These are phyloP conservation scores for Drosophila merina DNA, from an alignment of 2,888 invertebrate species.

Conservation along the genomic window DNA sequence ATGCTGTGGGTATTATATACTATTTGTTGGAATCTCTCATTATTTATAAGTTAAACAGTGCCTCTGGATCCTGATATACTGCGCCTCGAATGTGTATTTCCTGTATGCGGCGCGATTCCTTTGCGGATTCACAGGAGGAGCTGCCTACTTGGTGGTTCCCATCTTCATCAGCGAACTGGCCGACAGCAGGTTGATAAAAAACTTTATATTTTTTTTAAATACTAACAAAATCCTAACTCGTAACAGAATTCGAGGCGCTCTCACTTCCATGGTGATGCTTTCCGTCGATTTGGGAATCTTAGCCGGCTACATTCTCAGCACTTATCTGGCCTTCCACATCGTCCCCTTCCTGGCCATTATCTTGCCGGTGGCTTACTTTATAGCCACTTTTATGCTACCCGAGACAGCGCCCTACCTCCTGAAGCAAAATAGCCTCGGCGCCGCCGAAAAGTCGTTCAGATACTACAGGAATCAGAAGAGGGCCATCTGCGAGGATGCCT, in stretches of 20 bases:
- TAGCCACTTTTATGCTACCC: conserved; percentile 66
- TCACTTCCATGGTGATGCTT: conserved; percentile 79
- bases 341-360: conserved; percentile 75
- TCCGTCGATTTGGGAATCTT: conserved; percentile 80
- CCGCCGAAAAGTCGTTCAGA: conserved; percentile 74
- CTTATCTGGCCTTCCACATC: conserved; percentile 74
- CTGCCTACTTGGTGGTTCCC: conserved; percentile 75
- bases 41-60: conserved; percentile 48
- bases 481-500: conserved; percentile 5
- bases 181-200: conserved; percentile 70
- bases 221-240: too few species aligned
- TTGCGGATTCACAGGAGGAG: conserved; percentile 81
- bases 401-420: conserved; percentile 81
- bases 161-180: conserved; percentile 82
- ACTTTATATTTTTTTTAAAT: not conserved
- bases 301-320: conserved; percentile 75
- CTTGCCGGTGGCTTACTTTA: conserved; percentile 73
- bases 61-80: conserved; percentile 79
- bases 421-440: conserved; percentile 47
- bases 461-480: conserved; percentile 74
- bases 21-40: too few species aligned
- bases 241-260: conserved; percentile 79
- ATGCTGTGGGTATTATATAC: conserved; percentile 65
- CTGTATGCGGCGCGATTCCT: conserved; percentile 79
- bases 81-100: conserved; percentile 69